These are phyloP conservation scores for Hypolimnas misippus DNA, from an alignment of 2,888 invertebrate species.

Conservation along the genomic window DNA sequence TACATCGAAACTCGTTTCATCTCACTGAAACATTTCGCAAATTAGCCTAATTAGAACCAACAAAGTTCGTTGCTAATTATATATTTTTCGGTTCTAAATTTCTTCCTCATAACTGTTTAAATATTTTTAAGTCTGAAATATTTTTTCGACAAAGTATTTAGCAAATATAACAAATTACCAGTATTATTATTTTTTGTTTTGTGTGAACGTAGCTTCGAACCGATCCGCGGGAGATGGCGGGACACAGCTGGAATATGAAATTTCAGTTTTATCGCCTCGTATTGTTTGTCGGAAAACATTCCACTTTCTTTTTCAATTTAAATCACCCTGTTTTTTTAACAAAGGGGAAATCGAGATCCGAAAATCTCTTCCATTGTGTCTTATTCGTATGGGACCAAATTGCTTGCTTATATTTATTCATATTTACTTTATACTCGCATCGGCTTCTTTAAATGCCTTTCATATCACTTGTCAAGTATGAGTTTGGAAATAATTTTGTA, in stretches of 20 bases:
- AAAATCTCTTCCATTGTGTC: constrained; percentile 17
- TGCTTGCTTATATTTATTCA: constrained; percentile 6
- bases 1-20: neutral
- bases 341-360: constrained; percentile 23
- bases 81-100: neutral
- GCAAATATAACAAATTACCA: no score
- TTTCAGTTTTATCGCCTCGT: constrained; percentile 39
- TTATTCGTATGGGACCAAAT: constrained; percentile 1
- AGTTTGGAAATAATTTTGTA: neutral
- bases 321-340: constrained; percentile 30
- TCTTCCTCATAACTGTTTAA: neutral
- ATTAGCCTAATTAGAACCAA: neutral
- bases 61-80: neutral
- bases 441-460: neutral
- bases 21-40: neutral
- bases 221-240: constrained; percentile 9
- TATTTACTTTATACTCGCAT: constrained; percentile 2
- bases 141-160: neutral
- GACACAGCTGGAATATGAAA: constrained; percentile 40
- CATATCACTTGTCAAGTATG: neutral
- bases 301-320: constrained; percentile 39
- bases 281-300: constrained; percentile 35
- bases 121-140: neutral
- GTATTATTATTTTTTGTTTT: neutral
- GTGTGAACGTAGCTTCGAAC: neutral